Conservation (phyloP, 2,888 invertebrate species). For the Luffia ferchaultella region DNA sequence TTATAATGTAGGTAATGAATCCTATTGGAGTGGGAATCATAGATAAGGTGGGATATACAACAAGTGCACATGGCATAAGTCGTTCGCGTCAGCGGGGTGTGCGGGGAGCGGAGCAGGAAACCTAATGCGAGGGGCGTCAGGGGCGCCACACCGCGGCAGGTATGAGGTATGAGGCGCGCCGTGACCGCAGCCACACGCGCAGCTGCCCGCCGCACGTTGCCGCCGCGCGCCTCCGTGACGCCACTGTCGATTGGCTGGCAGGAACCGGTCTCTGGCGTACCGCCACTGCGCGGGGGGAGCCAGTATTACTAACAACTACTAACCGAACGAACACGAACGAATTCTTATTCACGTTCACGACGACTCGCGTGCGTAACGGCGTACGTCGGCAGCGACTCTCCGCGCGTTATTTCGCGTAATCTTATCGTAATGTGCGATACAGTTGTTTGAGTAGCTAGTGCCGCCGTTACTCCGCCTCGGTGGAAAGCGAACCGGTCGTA, state of each 20-base stretch:
- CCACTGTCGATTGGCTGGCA: constrained; percentile 43
- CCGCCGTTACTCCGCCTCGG: not conserved
- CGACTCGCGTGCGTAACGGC: constrained; percentile 44
- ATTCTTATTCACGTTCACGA: constrained; percentile 61
- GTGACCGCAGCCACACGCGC: constrained; percentile 27
- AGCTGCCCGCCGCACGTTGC: constrained; percentile 31
- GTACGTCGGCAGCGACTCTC: constrained; percentile 36
- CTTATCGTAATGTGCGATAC: constrained; percentile 49
- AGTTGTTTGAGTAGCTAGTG: not conserved
- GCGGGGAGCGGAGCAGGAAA: too few species aligned
- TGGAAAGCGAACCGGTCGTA: not conserved
- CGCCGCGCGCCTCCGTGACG: constrained; percentile 47
- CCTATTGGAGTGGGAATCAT: too few species aligned
- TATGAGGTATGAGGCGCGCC: constrained; percentile 27
- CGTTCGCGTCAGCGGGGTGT: too few species aligned
- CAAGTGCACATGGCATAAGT: too few species aligned
- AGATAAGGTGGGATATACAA: too few species aligned
- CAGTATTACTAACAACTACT: constrained; percentile 54
- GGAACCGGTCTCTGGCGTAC: constrained; percentile 48
- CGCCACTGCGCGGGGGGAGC: constrained; percentile 10
- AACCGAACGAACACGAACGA: too few species aligned
- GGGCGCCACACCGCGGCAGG: constrained; percentile 24
- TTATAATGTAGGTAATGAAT: too few species aligned
- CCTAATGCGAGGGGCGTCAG: too few species aligned
- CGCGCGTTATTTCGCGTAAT: constrained; percentile 55